A percentile compares a stretch with the other conserved stretches of the same genome.
Conservation (phyloP, 1,140 invertebrate species). For the Formica exsecta region DNA sequence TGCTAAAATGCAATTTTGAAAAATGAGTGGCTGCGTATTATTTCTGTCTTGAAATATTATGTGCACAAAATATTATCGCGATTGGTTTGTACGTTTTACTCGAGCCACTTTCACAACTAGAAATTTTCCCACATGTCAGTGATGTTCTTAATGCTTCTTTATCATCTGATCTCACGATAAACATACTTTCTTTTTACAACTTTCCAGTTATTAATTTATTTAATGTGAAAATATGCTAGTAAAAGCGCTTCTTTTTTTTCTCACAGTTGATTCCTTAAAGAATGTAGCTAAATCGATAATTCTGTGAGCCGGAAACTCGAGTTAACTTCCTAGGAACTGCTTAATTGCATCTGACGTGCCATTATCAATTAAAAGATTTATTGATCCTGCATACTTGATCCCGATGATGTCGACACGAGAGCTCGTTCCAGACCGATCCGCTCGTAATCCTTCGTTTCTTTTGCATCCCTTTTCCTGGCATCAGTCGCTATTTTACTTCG, state of each 20-base stretch:
- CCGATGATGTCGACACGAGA: conserved; percentile 72
- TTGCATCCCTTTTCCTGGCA: conserved; percentile 73
- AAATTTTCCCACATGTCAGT: conserved; percentile 40
- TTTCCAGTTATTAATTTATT: conserved; percentile 29
- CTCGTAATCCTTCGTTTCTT: conserved; percentile 74
- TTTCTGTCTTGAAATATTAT: conserved; percentile 17
- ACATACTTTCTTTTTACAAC: conserved; percentile 36
- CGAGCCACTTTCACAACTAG: conserved; percentile 31
- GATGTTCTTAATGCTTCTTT: conserved; percentile 14
- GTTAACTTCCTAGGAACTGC: conserved; percentile 12
- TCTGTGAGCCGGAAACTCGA: neutral
- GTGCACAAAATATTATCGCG: neutral
- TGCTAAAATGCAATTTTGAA: neutral
- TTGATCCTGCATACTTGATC: conserved; percentile 78
- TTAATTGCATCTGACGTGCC: conserved; percentile 28
- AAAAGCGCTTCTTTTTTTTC: neutral
- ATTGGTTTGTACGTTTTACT: conserved; percentile 23
- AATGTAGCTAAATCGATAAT: conserved; percentile 15
- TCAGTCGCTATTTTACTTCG: conserved; percentile 73
- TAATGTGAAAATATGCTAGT: neutral
- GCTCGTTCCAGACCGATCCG: conserved; percentile 63
- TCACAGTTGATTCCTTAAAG: neutral
- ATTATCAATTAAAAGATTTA: conserved; percentile 70
- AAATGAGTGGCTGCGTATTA: neutral
- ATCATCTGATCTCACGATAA: conserved; percentile 29